Evolutionary conservation across 2,888 invertebrate species (phyloP), one percentile per base, ranked within the genome.

Genomic region (Cephonodes hylas): DNA sequence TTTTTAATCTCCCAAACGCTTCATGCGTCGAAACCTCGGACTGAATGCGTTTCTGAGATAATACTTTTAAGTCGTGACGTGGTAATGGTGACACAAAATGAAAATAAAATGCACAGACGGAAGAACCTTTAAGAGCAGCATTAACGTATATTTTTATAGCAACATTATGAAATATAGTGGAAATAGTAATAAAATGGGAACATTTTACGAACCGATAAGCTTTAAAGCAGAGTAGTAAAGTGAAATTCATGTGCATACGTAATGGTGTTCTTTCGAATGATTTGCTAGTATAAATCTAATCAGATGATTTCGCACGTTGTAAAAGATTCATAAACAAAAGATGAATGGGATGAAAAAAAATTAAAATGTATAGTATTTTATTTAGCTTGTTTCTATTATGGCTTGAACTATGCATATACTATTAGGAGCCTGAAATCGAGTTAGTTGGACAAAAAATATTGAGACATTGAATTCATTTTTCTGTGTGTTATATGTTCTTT

Each of bases 1-100:
- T 63, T 73, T 80, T 80, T 75, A 77, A 76, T 77, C 68, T 70
- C 76, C 75, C 77, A 73, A 71, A 71, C 73, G 69, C 53, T 60
- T 53, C 38, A 53, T 53, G 60, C 42, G 38, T 60, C 53, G 48
- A 42, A 60, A 53, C 38, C 38, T 25, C 42, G 42, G 38, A 2
- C 25, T 8, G 2, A 3, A 42, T 48, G 23, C 38, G 38, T n/a
- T 60, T 42, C 42, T 53, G 77, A 78, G 77, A 85, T 83, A 85
- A 85, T 83, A 48, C 6, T 38, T 53, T 48, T 44, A 45, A 18
- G 4, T 53, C 31, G 53, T 53, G 31, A 53, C 27, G 18, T 15
- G 15, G 31, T 53, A 27, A 53, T 10, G n/a, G 31, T 46, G 46
- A 23, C 15, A 31, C 27, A 53, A 53, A 53, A 18, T 18, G 10